phyloP scores from a whole-genome alignment of 2,113 vertebrate species.

The Zosterops pallidus region DNA sequence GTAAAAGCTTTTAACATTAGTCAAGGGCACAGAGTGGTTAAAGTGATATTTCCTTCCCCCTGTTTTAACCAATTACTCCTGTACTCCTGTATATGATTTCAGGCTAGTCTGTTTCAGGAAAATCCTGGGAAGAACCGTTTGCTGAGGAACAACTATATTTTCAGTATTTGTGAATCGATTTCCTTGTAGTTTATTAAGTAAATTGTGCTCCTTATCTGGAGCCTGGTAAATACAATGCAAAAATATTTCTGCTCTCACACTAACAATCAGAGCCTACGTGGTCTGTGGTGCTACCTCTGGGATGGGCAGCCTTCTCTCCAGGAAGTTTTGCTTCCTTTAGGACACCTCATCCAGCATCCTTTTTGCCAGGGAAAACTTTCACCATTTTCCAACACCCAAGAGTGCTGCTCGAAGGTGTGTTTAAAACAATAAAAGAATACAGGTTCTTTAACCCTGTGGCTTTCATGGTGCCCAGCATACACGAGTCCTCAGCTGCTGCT shows the following conservation, averaged over 20 bases:
- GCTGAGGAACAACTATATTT: background rate
- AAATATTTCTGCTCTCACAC: background rate
- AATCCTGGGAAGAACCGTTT: background rate
- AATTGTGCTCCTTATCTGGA: background rate
- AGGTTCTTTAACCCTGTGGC: background rate
- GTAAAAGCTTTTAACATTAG: background rate
- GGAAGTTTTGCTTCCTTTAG: background rate
- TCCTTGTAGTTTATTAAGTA: background rate
- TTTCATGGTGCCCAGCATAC: background rate
- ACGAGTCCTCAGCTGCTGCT: background rate
- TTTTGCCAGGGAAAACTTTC: background rate
- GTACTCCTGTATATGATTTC: background rate
- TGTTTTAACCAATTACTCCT: background rate
- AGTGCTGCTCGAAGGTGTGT: background rate
- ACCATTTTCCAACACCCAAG: background rate
- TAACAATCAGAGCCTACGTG: fast-evolving
- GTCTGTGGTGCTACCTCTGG: background rate
- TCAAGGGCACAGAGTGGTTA: background rate
- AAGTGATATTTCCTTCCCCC: background rate
- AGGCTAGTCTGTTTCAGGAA: background rate
- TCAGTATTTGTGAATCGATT: background rate
- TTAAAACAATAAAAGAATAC: background rate
- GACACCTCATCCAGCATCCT: background rate
- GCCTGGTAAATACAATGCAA: background rate
- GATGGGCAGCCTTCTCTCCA: background rate